Evolutionary conservation across 1,140 invertebrate species (phyloP).

Genomic region (Eurosta solidaginis): DNA sequence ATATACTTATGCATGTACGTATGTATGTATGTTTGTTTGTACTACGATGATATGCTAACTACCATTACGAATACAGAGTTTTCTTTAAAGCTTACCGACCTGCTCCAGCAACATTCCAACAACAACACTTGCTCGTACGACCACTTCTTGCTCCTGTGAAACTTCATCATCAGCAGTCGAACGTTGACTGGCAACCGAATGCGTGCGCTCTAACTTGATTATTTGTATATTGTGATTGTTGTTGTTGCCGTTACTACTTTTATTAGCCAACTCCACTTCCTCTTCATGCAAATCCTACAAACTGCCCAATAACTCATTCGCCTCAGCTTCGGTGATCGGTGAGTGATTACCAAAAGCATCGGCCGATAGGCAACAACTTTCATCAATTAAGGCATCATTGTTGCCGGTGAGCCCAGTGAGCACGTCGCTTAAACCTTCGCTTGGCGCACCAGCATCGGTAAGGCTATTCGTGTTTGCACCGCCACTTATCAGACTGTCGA

Average conservation of each 20-base stretch:
- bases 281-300: conserved; percentile 59
- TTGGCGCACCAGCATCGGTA: conserved; percentile 19
- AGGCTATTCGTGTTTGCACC: conserved; percentile 35
- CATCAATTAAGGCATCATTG: conserved; percentile 46
- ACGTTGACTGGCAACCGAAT: not conserved
- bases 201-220: conserved; percentile 11
- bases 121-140: not conserved
- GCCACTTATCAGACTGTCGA: conserved; percentile 48
- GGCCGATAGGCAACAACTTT: conserved; percentile 32
- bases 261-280: conserved; percentile 43
- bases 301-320: conserved; percentile 45
- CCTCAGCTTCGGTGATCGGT: conserved; percentile 49
- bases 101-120: conserved; percentile 33
- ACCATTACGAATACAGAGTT: too few relatives aligned
- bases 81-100: conserved; percentile 34
- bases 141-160: not conserved
- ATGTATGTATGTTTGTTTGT: too few relatives aligned
- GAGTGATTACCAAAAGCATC: conserved; percentile 23
- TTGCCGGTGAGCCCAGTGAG: conserved; percentile 25
- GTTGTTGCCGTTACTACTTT: conserved; percentile 26
- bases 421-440: conserved; percentile 6
- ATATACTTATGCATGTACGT: too few relatives aligned
- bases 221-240: not conserved
- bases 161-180: not conserved
- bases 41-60: too few relatives aligned